A percentile compares a stretch with the other conserved stretches of the same genome.
These are phyloP conservation scores for Ecliptopera silaceata DNA, from an alignment of 2,888 invertebrate genomes.

Conservation along the genomic window DNA sequence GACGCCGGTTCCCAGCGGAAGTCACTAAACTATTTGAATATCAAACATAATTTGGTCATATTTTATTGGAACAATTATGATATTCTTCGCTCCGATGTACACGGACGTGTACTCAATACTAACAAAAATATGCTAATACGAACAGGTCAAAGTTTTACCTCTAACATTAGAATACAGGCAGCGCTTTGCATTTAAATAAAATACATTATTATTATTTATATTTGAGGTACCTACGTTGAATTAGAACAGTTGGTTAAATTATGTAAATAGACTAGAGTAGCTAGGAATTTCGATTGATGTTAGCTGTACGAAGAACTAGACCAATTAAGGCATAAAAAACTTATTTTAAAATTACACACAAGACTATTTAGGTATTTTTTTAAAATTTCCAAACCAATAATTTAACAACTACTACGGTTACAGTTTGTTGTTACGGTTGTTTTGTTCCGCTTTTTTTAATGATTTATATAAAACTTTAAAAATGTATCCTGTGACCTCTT, in stretches of 20 bases:
- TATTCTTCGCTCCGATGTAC: constrained; percentile 71
- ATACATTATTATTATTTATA: constrained; percentile 32
- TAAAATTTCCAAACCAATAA: too few species aligned
- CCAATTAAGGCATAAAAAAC: too few species aligned
- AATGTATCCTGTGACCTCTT: constrained; percentile 30
- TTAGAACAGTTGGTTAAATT: constrained; percentile 36
- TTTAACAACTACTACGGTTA: too few species aligned
- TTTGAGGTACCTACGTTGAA: constrained; percentile 34
- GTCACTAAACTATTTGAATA: constrained; percentile 78
- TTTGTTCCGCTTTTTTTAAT: too few species aligned
- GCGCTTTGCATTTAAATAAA: constrained; percentile 47
- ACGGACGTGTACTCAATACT: constrained; percentile 66
- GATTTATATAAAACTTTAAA: constrained; percentile 34
- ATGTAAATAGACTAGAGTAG: constrained; percentile 29
- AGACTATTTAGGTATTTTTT: too few species aligned
- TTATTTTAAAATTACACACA: too few species aligned
- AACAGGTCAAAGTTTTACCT: constrained; percentile 56
- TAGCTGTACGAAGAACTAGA: too few species aligned
- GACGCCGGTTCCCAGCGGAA: constrained; percentile 71
- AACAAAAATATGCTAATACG: constrained; percentile 64
- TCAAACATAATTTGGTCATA: constrained; percentile 78
- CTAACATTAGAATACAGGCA: constrained; percentile 45
- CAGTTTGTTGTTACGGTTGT: too few species aligned
- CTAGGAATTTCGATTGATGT: too few species aligned
- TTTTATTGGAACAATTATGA: constrained; percentile 79